These are phyloP conservation scores for Rhea americana DNA, from an alignment of 2,113 vertebrate genomes.

Conservation along the genomic window DNA sequence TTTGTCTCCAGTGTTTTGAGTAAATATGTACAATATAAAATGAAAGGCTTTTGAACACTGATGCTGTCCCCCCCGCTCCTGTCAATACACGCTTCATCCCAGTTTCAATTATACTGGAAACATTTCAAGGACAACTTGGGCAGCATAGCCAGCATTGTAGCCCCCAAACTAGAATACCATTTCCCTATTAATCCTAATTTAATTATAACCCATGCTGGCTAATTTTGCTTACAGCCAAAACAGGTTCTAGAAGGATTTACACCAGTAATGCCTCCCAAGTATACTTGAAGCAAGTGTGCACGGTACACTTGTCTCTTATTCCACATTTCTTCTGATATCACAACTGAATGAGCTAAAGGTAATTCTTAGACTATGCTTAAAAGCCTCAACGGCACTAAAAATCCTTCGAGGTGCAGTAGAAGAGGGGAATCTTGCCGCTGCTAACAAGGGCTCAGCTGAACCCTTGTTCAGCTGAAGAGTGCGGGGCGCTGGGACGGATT, in stretches of 20 bases:
- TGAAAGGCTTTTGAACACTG: neutral
- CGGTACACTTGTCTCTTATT: neutral
- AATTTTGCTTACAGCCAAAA: neutral
- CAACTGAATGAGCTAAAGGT: neutral
- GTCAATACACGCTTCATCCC: neutral
- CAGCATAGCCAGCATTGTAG: neutral
- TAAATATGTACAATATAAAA: neutral
- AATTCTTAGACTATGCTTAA: neutral
- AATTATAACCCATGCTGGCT: accelerated
- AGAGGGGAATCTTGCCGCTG: neutral
- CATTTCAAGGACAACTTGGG: neutral
- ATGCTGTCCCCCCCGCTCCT: neutral
- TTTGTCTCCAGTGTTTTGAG: neutral
- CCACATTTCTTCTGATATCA: neutral
- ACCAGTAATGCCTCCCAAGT: neutral
- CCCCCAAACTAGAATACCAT: too few species aligned
- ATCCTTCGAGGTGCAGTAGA: neutral
- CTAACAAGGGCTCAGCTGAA: neutral
- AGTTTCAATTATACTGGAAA: neutral
- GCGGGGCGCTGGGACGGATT: neutral
- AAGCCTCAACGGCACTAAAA: neutral
- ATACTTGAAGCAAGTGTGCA: neutral
- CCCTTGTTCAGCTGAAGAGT: neutral
- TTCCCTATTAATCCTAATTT: neutral
- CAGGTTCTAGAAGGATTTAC: neutral